Evolutionary conservation across 2,888 invertebrate species (phyloP), one percentile per base, ranked within the genome.

Genomic region (Malacosoma neustria): DNA sequence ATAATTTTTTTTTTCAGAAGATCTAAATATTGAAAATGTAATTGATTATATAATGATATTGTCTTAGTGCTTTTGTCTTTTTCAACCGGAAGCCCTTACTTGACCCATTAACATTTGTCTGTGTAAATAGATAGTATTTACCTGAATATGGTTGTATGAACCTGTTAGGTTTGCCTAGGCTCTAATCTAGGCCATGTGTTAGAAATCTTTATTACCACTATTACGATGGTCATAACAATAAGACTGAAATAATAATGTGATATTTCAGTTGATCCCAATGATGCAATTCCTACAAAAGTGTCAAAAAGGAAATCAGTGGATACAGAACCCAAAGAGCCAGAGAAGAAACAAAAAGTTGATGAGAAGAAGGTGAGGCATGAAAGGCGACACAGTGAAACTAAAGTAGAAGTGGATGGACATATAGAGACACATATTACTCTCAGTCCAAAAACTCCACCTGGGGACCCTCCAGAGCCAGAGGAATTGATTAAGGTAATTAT

Each of bases 391-490:
- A 85, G 85, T 42, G 84, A 86, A 57, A 76, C 84, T n/a, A 81
- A 73, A 48, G 65, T 89, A 45, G 88, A 88, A 56, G 82, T 86
- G 4, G 92, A 93, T 57, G 93, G 93, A 12, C 91, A 90, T 47
- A 89, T 93, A 43, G 93, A 93, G 61, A 89, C 92, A 0, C 92
- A 93, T 57, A 89, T 90, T 2, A 93, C 92, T 12, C 81, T 94
- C 37, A 94, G 95, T 60, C 95, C 95, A 0, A 91, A 90, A 56
- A 90, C 92, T 4, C 93, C 94, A 0, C 90, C 91, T 0, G 93
- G 93, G 1, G 96, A 96, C 63, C 94, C 96, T 1, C 96, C 96
- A 1, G 96, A 98, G 77, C 93, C 97, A 1, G 97, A 98, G 61
- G 96, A 97, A 58, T 87, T 98, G 15, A 92, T 98, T 42, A 95